Evolutionary conservation across 1,140 invertebrate genomes (phyloP).

Genomic region (Stegodyphus mimosarum): DNA sequence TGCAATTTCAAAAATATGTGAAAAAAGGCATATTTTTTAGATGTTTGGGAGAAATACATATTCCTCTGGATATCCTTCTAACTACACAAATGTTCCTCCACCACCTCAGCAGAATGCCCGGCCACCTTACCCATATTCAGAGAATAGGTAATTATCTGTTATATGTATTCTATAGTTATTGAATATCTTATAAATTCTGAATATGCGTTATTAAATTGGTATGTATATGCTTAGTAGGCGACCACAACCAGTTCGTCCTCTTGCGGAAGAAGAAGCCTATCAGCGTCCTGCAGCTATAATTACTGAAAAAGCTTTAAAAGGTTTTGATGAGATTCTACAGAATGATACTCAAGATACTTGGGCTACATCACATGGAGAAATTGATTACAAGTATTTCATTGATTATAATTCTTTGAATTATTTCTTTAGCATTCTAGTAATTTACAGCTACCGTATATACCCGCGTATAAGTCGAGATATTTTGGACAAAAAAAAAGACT

Average conservation of each 20-base stretch:
- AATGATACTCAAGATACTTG: slow-evolving; percentile 81
- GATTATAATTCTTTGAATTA: background rate
- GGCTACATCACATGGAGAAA: slow-evolving; percentile 87
- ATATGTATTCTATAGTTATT: background rate
- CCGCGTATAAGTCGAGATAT: too few species aligned
- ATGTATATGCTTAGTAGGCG: slow-evolving; percentile 38
- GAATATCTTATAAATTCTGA: background rate
- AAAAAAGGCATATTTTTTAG: background rate
- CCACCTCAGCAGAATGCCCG: slow-evolving; percentile 45
- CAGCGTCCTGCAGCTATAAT: slow-evolving; percentile 82
- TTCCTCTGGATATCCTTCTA: slow-evolving; percentile 65
- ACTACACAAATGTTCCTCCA: slow-evolving; percentile 53
- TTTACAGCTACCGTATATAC: too few species aligned
- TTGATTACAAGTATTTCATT: slow-evolving; percentile 83
- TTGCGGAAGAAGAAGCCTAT: slow-evolving; percentile 69
- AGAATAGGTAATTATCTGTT: slow-evolving; percentile 64
- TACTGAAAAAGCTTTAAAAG: slow-evolving; percentile 89
- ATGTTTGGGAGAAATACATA: slow-evolving; percentile 53
- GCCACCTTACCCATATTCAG: slow-evolving; percentile 67
- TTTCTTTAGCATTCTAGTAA: background rate
- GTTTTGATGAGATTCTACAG: slow-evolving; percentile 87
- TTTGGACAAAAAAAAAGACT: too few species aligned
- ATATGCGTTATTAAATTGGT: background rate
- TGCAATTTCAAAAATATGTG: background rate
- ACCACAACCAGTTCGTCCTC: slow-evolving; percentile 55